These are phyloP conservation scores for Oscarella lobularis DNA, from an alignment of 37 sponge, comb jelly and placozoan species.

Conservation along the genomic window DNA sequence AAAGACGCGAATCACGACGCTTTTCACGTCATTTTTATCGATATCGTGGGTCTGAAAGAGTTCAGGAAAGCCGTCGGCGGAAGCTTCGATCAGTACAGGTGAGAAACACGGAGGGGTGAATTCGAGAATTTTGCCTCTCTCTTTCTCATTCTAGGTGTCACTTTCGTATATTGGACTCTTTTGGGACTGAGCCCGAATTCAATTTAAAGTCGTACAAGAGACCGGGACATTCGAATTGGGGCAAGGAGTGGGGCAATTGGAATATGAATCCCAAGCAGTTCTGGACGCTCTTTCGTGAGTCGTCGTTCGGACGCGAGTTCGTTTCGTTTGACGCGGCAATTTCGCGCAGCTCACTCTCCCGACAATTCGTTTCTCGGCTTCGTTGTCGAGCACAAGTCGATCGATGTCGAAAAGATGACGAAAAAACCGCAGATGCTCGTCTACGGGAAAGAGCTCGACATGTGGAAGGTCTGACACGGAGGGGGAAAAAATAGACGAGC, in stretches of 20 bases:
- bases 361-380: conserved; percentile 79
- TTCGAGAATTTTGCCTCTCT: neutral
- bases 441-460: conserved; percentile 48
- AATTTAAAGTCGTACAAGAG: conserved; percentile 48
- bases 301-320: neutral
- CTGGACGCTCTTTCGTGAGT: conserved; percentile 59
- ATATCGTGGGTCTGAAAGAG: conserved; percentile 43
- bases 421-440: conserved; percentile 34
- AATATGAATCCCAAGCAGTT: conserved; percentile 45
- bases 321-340: conserved; percentile 3
- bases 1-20: neutral
- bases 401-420: neutral
- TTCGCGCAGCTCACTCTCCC: conserved; percentile 41
- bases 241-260: conserved; percentile 52
- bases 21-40: conserved; percentile 32
- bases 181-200: conserved; percentile 66
- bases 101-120: neutral
- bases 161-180: conserved; percentile 62
- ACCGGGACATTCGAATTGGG: neutral
- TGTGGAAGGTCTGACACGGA: neutral
- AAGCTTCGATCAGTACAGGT: conserved; percentile 28
- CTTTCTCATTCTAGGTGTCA: conserved; percentile 14
- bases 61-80: conserved; percentile 8
- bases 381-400: conserved; percentile 25
- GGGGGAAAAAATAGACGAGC: neutral